Percentiles rank a stretch among this genome's conserved stretches.
Conservation (phyloP, 1,140 invertebrate genomes). For the Agrypnia vestita region DNA sequence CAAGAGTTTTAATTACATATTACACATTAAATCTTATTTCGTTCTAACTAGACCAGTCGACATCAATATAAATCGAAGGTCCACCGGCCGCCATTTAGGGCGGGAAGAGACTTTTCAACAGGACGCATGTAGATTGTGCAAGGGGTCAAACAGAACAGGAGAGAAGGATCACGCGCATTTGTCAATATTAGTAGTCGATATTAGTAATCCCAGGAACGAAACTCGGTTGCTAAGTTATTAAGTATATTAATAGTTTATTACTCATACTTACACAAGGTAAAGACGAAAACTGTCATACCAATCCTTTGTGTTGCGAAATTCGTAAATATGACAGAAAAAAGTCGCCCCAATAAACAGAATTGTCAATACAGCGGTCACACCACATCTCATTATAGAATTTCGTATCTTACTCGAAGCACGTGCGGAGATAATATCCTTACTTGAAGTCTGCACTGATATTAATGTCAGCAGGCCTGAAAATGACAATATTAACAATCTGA, state of each 20-base stretch:
- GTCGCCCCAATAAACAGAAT: constrained; percentile 85
- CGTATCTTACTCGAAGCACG: constrained; percentile 87
- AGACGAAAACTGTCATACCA: constrained; percentile 85
- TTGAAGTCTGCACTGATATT: constrained; percentile 84
- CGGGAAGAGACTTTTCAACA: constrained; percentile 75
- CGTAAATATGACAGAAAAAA: constrained; percentile 86
- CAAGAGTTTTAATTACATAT: no score
- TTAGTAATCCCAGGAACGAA: no score
- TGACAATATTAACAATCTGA: constrained; percentile 21
- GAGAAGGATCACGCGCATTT: no score
- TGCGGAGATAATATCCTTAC: constrained; percentile 86
- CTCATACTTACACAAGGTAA: constrained; percentile 85
- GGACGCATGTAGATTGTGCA: background rate
- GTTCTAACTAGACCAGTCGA: no score
- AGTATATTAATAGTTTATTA: no score
- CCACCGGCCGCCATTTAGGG: constrained; percentile 61
- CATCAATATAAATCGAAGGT: no score
- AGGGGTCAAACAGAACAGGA: no score
- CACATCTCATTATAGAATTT: constrained; percentile 86
- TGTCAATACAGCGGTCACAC: constrained; percentile 82
- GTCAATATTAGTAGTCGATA: no score
- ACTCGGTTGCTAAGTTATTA: no score
- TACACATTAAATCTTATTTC: no score
- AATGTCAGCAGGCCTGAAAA: constrained; percentile 81
- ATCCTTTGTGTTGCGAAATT: constrained; percentile 80